Conservation (phyloP, 1,140 invertebrate species). For the Bombus ignitus region DNA sequence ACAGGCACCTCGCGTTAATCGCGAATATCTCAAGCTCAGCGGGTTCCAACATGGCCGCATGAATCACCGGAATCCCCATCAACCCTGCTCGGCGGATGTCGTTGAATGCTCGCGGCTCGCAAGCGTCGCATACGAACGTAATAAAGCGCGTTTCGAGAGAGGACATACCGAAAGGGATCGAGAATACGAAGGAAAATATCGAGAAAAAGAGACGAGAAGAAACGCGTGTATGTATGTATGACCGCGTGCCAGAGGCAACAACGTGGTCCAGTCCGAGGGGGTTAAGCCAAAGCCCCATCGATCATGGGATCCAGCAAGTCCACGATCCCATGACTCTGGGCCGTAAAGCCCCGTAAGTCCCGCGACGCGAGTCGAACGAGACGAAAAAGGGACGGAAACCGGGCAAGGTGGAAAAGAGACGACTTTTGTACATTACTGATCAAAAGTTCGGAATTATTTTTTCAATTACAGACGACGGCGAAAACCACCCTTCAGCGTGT, state of each 20-base stretch:
- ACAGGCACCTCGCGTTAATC: constrained; percentile 5
- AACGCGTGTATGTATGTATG: constrained; percentile 29
- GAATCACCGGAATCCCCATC: constrained; percentile 41
- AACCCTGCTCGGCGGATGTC: neutral
- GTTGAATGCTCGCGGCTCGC: neutral
- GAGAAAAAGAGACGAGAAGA: constrained; percentile 24
- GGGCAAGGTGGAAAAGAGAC: neutral
- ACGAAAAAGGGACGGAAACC: constrained; percentile 9
- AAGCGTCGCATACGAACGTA: neutral
- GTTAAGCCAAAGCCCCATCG: constrained; percentile 75
- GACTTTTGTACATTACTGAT: neutral
- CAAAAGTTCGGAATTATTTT: too few species aligned
- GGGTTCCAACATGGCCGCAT: constrained; percentile 18
- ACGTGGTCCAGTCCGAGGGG: constrained; percentile 54
- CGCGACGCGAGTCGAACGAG: constrained; percentile 37
- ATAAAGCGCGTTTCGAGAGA: constrained; percentile 4
- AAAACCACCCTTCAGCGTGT: too few species aligned
- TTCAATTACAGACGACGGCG: too few species aligned
- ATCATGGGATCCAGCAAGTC: constrained; percentile 71
- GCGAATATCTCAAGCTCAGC: constrained; percentile 43
- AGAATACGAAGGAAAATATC: neutral
- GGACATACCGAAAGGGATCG: constrained; percentile 18
- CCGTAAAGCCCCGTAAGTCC: constrained; percentile 63
- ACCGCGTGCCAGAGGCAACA: constrained; percentile 58
- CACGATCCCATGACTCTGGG: constrained; percentile 69